A percentile compares a stretch with the other conserved stretches of the same genome.
These are phyloP conservation scores for Whitmania pigra DNA, from an alignment of 1,140 invertebrate species.

Conservation along the genomic window DNA sequence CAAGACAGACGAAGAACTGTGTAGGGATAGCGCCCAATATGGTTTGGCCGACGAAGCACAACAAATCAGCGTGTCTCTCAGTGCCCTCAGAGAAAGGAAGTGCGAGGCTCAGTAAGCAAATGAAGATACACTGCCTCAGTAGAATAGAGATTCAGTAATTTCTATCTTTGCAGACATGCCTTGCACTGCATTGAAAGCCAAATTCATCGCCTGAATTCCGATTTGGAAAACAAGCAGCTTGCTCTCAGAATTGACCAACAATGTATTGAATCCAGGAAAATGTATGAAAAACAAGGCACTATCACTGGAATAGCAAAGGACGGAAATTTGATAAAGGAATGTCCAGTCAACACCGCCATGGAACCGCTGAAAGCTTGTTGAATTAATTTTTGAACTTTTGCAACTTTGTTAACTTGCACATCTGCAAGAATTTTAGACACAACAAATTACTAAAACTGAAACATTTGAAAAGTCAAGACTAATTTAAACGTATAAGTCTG, in stretches of 20 bases:
- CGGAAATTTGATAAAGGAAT: not conserved
- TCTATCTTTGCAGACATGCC: not conserved
- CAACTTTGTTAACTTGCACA: too few species aligned
- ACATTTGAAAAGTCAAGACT: too few species aligned
- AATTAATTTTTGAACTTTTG: too few species aligned
- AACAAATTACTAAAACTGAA: too few species aligned
- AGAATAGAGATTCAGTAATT: too few species aligned
- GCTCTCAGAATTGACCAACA: slow-evolving; percentile 5
- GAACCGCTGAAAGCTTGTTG: not conserved
- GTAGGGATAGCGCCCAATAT: slow-evolving; percentile 57
- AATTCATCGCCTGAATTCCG: not conserved
- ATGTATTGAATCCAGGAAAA: slow-evolving; percentile 3
- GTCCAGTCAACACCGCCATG: not conserved
- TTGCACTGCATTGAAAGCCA: slow-evolving; percentile 4
- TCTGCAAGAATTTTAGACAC: too few species aligned
- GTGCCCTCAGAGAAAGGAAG: not conserved
- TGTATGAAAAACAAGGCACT: too few species aligned
- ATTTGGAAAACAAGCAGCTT: not conserved
- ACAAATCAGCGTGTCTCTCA: slow-evolving; percentile 31
- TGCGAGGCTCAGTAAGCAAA: slow-evolving; percentile 7
- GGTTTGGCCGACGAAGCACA: slow-evolving; percentile 42
- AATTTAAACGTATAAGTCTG: too few species aligned
- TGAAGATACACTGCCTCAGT: not conserved
- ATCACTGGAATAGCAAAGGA: too few species aligned
- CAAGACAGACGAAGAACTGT: slow-evolving; percentile 60